A percentile compares a stretch with the other conserved stretches of the same genome.
Evolutionary conservation across 1,140 invertebrate species (phyloP).

Genomic region (Ruditapes philippinarum): DNA sequence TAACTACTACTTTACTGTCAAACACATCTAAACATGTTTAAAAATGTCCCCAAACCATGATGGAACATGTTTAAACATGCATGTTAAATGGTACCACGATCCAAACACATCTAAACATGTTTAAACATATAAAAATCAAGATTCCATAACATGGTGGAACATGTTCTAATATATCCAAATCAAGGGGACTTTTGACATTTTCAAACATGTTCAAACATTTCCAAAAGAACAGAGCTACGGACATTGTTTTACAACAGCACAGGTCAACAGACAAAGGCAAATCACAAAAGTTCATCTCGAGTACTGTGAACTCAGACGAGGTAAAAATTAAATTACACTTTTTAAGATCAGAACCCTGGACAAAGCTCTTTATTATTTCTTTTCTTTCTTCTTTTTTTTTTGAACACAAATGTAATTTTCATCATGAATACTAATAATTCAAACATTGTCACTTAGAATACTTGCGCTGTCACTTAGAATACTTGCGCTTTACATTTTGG

Average conservation of each 20-base stretch:
- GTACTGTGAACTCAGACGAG: too few species aligned
- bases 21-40: too few species aligned
- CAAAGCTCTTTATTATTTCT: constrained; percentile 31
- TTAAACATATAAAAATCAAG: constrained; percentile 24
- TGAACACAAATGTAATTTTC: constrained; percentile 27
- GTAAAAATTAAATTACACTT: constrained; percentile 41
- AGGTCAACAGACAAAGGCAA: constrained; percentile 43
- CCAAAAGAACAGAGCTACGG: constrained; percentile 30
- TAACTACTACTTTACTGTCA: too few species aligned
- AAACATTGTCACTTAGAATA: constrained; percentile 49
- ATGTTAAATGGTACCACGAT: too few species aligned
- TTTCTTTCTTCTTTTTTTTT: constrained; percentile 38
- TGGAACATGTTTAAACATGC: too few species aligned
- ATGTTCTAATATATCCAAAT: constrained; percentile 14
- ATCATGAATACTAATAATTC: constrained; percentile 23
- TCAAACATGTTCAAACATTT: too few species aligned
- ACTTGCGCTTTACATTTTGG: constrained; percentile 21
- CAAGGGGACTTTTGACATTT: too few species aligned
- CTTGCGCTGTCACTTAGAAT: too few species aligned
- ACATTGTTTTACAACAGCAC: constrained; percentile 35
- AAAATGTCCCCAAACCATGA: too few species aligned
- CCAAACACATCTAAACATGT: too few species aligned
- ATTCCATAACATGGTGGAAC: constrained; percentile 23
- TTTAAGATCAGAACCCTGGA: constrained; percentile 41
- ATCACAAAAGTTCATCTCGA: constrained; percentile 26